Base-by-base conservation (phyloP, 2,888 invertebrate genomes). In the Microctonus hyperodae region DNA sequence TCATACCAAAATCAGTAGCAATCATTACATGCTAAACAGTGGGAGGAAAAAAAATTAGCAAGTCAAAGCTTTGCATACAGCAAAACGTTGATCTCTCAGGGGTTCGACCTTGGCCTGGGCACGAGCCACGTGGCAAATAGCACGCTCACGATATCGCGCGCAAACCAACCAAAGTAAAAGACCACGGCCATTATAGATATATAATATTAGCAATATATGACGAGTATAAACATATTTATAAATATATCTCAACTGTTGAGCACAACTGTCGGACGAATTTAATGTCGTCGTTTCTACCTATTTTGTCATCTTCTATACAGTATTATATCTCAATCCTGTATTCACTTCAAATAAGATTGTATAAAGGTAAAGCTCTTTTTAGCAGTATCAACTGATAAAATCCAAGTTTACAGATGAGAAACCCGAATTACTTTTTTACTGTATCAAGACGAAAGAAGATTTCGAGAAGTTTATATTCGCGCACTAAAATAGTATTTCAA, bases 91-190 rank as follows among this genome's bases (percentile, higher is more conserved):
- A 55, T 65, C 60, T 44, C 44, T 61, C 31, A n/a, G 48, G 55
- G 44, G 31, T 33, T 64, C 13, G 60, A 55, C 60, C 65, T 65
- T 65, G 65, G 60, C 35, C 53, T 44, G 60, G n/a, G 44, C 65
- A 60, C 65, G 31, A 40, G 28, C 59, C 53, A 65, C 64, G 59
- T 60, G 60, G 53, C 60, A 55, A 60, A 65, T 65, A 53, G 51
- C 51, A 23, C 31, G 55, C 13, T 16, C 5, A 48, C 59, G 48
- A 60, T 60, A 60, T 60, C 59, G 25, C 48, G 44, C 48, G 48
- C 16, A 31, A 25, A 55, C 55, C 5, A 2, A 13, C 6, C 13
- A 16, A n/a, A n/a, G n/a, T n/a, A n/a, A 7, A n/a, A n/a, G n/a
- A n/a, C n/a, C n/a, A n/a, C n/a, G n/a, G n/a, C n/a, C n/a, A n/a